These are phyloP conservation scores for Acanthaster planci DNA, from an alignment of 35 echinoderm and acorn worm genomes.

Conservation along the genomic window DNA sequence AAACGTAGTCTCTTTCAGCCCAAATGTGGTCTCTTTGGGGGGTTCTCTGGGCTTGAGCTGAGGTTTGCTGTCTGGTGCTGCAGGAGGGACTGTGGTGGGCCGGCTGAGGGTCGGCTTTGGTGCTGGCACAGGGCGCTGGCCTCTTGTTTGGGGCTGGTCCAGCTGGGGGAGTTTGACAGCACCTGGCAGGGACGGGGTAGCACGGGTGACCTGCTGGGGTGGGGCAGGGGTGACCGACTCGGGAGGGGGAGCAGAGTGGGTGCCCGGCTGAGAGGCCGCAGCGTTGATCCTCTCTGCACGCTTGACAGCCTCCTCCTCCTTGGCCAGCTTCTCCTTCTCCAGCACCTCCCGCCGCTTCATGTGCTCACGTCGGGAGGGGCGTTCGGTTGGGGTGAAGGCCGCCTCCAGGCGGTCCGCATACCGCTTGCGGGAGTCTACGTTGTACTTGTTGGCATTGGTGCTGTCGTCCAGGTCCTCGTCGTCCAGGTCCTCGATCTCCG, in stretches of 20 bases:
- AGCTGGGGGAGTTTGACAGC: slow-evolving; percentile 25
- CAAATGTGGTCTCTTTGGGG: slow-evolving; percentile 11
- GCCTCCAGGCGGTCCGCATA: slow-evolving; percentile 36
- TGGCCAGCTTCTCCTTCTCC: slow-evolving; percentile 24
- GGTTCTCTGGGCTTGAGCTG: not conserved
- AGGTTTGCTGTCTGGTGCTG: slow-evolving; percentile 4
- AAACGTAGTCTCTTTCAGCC: slow-evolving; percentile 67
- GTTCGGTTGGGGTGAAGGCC: slow-evolving; percentile 35
- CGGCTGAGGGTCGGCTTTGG: not conserved
- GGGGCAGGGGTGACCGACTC: no score
- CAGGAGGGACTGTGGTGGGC: not conserved
- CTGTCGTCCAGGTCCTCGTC: slow-evolving; percentile 66
- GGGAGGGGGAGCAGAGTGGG: not conserved
- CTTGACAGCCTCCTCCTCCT: slow-evolving; percentile 9
- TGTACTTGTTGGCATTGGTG: slow-evolving; percentile 22
- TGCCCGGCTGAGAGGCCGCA: not conserved
- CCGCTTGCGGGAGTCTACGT: slow-evolving; percentile 32
- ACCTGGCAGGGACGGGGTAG: no score
- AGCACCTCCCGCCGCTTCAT: slow-evolving; percentile 55
- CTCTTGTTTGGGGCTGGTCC: slow-evolving; percentile 11
- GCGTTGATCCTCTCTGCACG: slow-evolving; percentile 23
- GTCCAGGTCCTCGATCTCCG: slow-evolving; percentile 39
- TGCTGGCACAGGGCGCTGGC: slow-evolving; percentile 27
- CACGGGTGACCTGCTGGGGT: no score
- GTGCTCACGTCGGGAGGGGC: slow-evolving; percentile 68